Base-by-base conservation (phyloP, 2,113 vertebrate species). In the Microcebus ravelobensis region DNA sequence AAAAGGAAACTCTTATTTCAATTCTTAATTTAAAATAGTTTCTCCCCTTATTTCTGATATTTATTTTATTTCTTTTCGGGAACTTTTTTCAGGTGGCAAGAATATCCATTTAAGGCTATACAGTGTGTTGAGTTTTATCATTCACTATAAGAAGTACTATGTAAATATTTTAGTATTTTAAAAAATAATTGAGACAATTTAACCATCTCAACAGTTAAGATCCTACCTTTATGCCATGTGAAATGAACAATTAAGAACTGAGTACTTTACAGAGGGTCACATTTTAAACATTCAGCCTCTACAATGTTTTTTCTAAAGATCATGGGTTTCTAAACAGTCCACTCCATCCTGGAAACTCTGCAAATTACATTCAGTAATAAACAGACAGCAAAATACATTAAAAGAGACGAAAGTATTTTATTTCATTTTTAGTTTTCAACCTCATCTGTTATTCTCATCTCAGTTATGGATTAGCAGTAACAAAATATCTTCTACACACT, bases 401-500 rank as follows among this genome's bases (percentile, higher is more conserved):
- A 80, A 76, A 50, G 25, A 10, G 73, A 80, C n/a, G 34, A 52
- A 87, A 93, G 12, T 76, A 55, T 48, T 70, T 92, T 59, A 45
- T 67, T 83, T 82, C 31, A 57, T 6, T 81, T 59, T 95, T 71
- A 71, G 45, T 93, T 77, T 93, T 79, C 14, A 88, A 48, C 7
- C n/a, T 65, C n/a, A 89, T 71, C 25, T 93, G 70, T 59, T 67
- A 79, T 50, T 85, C 59, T 94, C 70, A 96, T 84, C 57, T 90
- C 12, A 52, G n/a, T 12, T 77, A 80, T 4, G 91, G 50, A 87
- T 65, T 8, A 85, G 77, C 48, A 65, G 50, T 80, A 89, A 87
- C 27, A 76, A 94, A 70, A 36, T 45, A 79, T 57, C 52, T 81
- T 82, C 80, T 67, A 80, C 5, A 39, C 23, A 81, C 20, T 76